Evolutionary conservation across 2,797 vertebrate genomes (phyloP).

Genomic region (Pyrocephalus nanus): DNA sequence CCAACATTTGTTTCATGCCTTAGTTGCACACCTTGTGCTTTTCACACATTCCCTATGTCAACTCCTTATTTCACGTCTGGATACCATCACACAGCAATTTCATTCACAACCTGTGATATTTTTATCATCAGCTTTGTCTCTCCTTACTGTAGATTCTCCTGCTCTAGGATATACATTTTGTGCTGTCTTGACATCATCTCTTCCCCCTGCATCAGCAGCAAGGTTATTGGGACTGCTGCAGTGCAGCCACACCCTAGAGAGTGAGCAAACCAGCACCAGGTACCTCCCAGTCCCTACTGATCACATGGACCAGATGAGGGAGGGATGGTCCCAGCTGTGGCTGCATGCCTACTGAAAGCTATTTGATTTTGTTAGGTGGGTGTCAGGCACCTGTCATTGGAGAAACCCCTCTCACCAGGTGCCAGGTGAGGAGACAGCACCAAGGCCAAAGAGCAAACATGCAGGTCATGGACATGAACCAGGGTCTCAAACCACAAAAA

Average conservation of each 20-base stretch:
- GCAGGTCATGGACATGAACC: not conserved
- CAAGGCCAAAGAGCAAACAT: rapidly evolving
- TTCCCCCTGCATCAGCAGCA: not conserved
- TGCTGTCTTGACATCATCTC: not conserved
- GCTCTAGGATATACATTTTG: not conserved
- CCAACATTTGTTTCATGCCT: not conserved
- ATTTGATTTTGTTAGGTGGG: not conserved
- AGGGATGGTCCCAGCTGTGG: not conserved
- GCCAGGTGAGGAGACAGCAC: not conserved
- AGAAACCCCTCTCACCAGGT: not conserved
- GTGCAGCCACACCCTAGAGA: rapidly evolving
- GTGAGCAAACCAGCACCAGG: rapidly evolving
- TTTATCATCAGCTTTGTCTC: not conserved
- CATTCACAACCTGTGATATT: not conserved
- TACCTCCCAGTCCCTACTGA: rapidly evolving
- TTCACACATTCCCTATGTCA: not conserved
- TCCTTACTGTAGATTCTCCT: not conserved
- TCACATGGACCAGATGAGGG: not conserved
- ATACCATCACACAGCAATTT: not conserved
- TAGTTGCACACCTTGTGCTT: not conserved
- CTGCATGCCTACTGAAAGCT: not conserved
- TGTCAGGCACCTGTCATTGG: not conserved
- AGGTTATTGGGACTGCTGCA: not conserved
- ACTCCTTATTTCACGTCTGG: not conserved
- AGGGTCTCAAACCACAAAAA: not conserved